Evolutionary conservation across 30 jellyfish, hydroid and myxozoan genomes (phyloP).

Genomic region (Aurelia sp.): DNA sequence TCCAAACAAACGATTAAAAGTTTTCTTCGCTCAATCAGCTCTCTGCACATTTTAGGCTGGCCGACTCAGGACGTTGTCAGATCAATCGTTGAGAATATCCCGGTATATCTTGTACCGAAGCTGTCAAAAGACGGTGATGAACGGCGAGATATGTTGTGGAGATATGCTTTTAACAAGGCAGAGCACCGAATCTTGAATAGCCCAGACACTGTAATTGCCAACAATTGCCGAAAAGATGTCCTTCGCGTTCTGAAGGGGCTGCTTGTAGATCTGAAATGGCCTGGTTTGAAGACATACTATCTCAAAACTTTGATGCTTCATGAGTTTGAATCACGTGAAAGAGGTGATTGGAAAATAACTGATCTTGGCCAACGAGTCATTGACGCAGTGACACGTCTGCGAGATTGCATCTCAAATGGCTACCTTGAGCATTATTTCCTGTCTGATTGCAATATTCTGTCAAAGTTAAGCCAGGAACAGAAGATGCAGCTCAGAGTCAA

Average conservation of each 20-base stretch:
- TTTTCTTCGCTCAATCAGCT: too few species aligned
- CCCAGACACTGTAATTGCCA: background rate
- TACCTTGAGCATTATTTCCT: constrained; percentile 25
- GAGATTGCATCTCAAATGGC: background rate
- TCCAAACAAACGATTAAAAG: too few species aligned
- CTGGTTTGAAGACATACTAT: constrained; percentile 17
- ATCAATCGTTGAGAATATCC: background rate
- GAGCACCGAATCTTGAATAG: background rate
- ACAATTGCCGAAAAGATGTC: constrained; percentile 17
- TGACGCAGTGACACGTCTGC: constrained; percentile 1
- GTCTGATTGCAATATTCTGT: constrained; percentile 14
- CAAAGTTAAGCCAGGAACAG: background rate
- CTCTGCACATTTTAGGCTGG: too few species aligned
- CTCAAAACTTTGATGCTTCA: constrained; percentile 28
- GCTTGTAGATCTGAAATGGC: constrained; percentile 18
- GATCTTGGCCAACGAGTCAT: constrained; percentile 14
- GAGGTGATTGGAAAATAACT: constrained; percentile 12
- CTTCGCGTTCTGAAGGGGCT: constrained; percentile 31
- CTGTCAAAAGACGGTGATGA: constrained; percentile 7
- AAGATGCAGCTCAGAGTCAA: background rate
- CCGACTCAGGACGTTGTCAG: background rate
- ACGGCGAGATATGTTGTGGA: constrained; percentile 10
- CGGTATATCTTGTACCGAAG: constrained; percentile 29
- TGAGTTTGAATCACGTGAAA: constrained; percentile 19
- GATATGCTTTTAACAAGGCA: constrained; percentile 29